Evolutionary conservation across 2,797 vertebrate species (phyloP), one percentile per base, ranked within the genome.

Genomic region (Pseudochaenichthys georgianus): DNA sequence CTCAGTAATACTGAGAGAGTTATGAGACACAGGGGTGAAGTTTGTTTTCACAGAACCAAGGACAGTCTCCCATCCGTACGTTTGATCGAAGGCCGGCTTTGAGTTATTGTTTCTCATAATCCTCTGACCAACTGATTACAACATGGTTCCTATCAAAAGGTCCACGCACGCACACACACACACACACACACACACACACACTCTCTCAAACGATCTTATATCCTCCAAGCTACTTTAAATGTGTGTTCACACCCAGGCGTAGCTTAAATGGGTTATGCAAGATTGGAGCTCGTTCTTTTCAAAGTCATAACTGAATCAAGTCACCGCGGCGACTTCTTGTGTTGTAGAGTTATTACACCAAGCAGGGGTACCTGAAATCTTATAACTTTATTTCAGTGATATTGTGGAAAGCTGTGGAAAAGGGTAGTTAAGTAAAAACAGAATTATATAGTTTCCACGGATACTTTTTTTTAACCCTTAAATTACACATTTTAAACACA

Each of bases 41-140:
- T 92, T 94, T 92, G 87, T 90, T 92, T 92, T 91, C 60, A 38
- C 75, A 46, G 88, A 87, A 78, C 84, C 87, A 92, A 92, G 89
- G 89, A 91, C 83, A 75, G 82, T 70, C 82, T 69, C 75, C 76
- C 81, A 78, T 87, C 81, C 84, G 34, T 62, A 17, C 23, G 48
- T 88, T 70, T 88, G 92, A 92, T 88, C 83, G 65, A 89, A 90
- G 80, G 77, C 83, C 71, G 64, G 53, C 77, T 87, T 75, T 92
- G 91, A 93, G 73, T 93, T 93, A 94, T 90, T 88, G 90, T 88
- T 94, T 91, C 74, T 88, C 89, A 93, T 94, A 94, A 93, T 92
- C 89, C 83, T 72, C 79, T 11, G 63, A 79, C 70, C 84, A 81
- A 80, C 82, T 77, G 80, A 90, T 91, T 87, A 90, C 81, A 86